Conservation (phyloP, 1,140 invertebrate species). For the Drosophila pectinifera region DNA sequence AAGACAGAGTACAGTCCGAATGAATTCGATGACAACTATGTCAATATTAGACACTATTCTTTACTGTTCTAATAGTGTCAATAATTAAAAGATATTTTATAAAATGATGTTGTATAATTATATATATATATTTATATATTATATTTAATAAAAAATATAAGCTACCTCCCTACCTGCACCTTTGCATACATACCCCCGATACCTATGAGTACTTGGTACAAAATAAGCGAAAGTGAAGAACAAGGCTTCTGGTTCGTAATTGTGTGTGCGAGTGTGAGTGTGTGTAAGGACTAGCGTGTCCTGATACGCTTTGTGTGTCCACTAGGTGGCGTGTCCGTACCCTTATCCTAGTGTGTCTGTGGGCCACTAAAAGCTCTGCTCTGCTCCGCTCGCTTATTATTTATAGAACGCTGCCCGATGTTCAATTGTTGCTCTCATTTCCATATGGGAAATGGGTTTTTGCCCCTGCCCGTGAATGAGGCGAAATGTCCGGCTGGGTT, state of each 20-base stretch:
- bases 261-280: background rate
- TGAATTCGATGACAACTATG: no score
- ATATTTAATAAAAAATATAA: no score
- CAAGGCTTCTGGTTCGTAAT: slow-evolving; percentile 7
- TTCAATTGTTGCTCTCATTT: slow-evolving; percentile 54
- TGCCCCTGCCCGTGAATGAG: slow-evolving; percentile 39
- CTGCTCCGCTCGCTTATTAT: slow-evolving; percentile 34
- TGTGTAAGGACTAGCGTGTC: slow-evolving; percentile 61
- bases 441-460: slow-evolving; percentile 37
- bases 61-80: no score
- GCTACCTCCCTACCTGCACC: no score
- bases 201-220: slow-evolving; percentile 6
- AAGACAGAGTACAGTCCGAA: no score
- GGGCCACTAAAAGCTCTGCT: slow-evolving; percentile 29
- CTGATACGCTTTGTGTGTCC: slow-evolving; percentile 52
- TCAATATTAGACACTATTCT: no score
- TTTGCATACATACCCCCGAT: slow-evolving; percentile 6
- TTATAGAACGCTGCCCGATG: slow-evolving; percentile 41
- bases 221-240: slow-evolving; percentile 42
- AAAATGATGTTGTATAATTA: no score
- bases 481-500: slow-evolving; percentile 35
- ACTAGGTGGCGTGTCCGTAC: slow-evolving; percentile 55
- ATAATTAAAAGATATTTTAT: no score
- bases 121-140: no score
- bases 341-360: slow-evolving; percentile 1